Base-by-base conservation (phyloP, 2,888 invertebrate genomes). In the Pimpla rufipes region DNA sequence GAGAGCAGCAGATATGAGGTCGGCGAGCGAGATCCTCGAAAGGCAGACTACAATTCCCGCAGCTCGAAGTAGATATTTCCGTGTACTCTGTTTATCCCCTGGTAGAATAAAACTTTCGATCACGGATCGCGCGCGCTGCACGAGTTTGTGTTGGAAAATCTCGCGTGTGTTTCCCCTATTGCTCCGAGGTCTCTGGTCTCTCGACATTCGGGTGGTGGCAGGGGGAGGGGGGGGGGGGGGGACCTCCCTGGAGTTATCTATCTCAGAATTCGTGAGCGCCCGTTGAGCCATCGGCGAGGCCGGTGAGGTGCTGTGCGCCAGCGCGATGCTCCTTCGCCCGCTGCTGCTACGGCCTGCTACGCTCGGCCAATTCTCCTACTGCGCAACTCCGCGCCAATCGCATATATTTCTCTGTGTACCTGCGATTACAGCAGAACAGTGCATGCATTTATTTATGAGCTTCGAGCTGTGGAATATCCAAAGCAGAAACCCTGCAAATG, bases 91-190 rank as follows among this genome's bases (percentile, higher is more conserved):
- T 40, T 42, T 55, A 80, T 71, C 45, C 70, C 75, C 80, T 75
- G 37, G 64, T 76, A 64, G 80, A 47, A 75, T 81, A 81, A 81
- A 81, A 81, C 62, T 81, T 81, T 81, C 80, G 70, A 76, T 81
- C 80, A 55, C 75, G 16, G 62, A 64, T 75, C 50, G 52, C 59
- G 62, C n/a, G n/a, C n/a, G 67, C 29, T 5, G 29, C 29, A 2
- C 18, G 52, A 37, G 62, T 62, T 37, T 45, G 74, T 59, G 62
- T 64, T 57, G 71, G 21, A 71, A 77, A 81, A 81, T 67, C 67
- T 76, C 66, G 40, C 40, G 66, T 47, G 73, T 76, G 67, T 64
- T 18, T 40, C 23, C 23, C 21, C 68, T 68, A 16, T 16, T 21
- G 35, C 57, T 71, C 18, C 45, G 23, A 40, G 71, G 64, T 75